phyloP scores from a whole-genome alignment of 2,797 vertebrate species.

The Trachops cirrhosus region DNA sequence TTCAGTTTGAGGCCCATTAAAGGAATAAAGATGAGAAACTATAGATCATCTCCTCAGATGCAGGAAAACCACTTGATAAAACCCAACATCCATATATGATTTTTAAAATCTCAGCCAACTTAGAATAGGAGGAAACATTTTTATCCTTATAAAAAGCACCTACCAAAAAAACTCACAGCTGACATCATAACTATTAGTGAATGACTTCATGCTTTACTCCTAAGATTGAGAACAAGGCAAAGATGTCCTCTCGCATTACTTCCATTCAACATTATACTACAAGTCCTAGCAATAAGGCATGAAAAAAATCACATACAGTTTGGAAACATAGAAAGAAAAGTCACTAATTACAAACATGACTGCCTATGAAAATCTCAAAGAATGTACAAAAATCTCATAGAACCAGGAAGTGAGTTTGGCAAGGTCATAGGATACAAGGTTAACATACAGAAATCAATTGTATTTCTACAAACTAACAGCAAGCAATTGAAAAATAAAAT shows the following conservation, averaged over 20 bases:
- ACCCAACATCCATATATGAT: neutral
- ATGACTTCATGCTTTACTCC: neutral
- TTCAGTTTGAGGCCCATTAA: neutral
- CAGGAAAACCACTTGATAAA: neutral
- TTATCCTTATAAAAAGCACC: neutral
- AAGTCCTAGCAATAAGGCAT: neutral
- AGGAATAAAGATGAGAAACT: neutral
- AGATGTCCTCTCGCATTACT: neutral
- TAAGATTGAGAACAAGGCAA: neutral
- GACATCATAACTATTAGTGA: neutral
- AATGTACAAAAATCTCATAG: slow-evolving; percentile 12
- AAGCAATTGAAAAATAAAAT: neutral
- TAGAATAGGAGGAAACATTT: neutral
- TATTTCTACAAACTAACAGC: neutral
- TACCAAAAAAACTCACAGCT: neutral
- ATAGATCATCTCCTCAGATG: neutral
- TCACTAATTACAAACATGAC: neutral
- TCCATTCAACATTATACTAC: neutral
- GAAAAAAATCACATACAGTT: neutral
- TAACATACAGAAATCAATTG: neutral
- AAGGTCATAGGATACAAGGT: neutral
- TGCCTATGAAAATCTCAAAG: neutral
- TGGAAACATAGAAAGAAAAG: slow-evolving; percentile 24
- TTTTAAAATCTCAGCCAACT: slow-evolving; percentile 15
- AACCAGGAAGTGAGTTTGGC: neutral